Evolutionary conservation across 2,113 vertebrate species (phyloP), one percentile per base, ranked within the genome.

Genomic region (Phylloscopus trochilus): DNA sequence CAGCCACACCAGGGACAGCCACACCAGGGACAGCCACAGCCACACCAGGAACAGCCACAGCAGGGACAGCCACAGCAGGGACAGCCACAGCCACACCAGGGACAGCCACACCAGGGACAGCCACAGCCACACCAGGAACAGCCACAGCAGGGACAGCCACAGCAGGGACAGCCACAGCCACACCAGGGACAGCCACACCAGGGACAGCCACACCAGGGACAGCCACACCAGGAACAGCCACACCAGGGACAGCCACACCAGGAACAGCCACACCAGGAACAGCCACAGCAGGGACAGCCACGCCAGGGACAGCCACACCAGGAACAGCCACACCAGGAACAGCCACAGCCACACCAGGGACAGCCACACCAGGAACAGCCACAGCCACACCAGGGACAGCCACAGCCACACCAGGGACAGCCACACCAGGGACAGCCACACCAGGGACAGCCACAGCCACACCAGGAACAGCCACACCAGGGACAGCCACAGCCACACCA

Each of bases 121-220:
- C 39, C 39, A 39, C 37, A 39, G 37, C 37, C 56, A 39, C 56
- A 27, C 3, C 5, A 9, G 78, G 41, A 13, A 41, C 41, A 41
- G 41, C 41, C 41, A 41, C 41, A 41, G 11, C 39, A 11, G 39
- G 30, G 27, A 78, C 75, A 12, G 4, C 16, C 2, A 11, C n/a
- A 13, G 11, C 39, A 11, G 39, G 39, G 39, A 41, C 39, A 41
- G 39, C 39, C 39, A 41, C 39, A 41, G 11, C 39, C 39, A 39
- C 37, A 39, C 9, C 37, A n/a, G n/a, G n/a, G n/a, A n/a, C n/a
- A n/a, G n/a, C n/a, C n/a, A 6, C 0, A 1, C 55, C 26, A 47
- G 44, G 51, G 81, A 72, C 80, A 91, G 47, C n/a, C 56, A 39
- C 56, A 27, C 3, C 5, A 9, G 78, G 41, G 41, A 41, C 41